Percentiles rank a stretch among this genome's conserved stretches.
phyloP scores from a whole-genome alignment of 2,797 vertebrate species.

The Tapirus indicus region DNA sequence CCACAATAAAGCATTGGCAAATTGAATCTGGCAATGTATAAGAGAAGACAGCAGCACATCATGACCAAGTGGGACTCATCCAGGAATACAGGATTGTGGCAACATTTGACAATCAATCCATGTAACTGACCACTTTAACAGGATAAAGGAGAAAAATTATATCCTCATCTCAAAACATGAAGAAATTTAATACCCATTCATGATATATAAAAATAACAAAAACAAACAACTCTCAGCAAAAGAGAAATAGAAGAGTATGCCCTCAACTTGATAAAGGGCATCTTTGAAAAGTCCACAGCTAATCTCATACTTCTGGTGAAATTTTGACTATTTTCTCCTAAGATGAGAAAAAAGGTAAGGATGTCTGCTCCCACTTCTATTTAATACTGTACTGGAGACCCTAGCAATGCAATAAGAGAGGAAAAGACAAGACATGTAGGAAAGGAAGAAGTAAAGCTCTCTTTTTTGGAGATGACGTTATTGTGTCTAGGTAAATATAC shows the following conservation, averaged over 20 bases:
- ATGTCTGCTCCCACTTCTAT: not conserved
- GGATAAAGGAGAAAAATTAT: not conserved
- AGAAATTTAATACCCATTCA: not conserved
- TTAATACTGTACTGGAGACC: not conserved
- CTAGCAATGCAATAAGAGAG: not conserved
- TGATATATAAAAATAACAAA: not conserved
- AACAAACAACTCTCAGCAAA: not conserved
- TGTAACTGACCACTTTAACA: not conserved
- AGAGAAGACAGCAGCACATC: not conserved
- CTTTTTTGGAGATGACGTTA: not conserved
- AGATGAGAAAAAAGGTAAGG: not conserved
- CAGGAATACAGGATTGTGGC: not conserved
- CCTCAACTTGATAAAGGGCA: not conserved
- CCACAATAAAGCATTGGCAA: not conserved
- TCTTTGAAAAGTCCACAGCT: not conserved
- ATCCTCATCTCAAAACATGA: not conserved
- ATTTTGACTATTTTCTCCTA: not conserved
- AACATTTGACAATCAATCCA: not conserved
- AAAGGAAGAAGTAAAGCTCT: not conserved
- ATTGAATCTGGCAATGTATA: not conserved
- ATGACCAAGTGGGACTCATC: not conserved
- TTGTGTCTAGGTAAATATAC: not conserved
- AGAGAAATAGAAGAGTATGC: not conserved
- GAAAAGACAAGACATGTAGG: not conserved
- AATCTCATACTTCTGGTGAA: not conserved